These are phyloP conservation scores for Hestina assimilis DNA, from an alignment of 1,140 invertebrate genomes.

Conservation along the genomic window DNA sequence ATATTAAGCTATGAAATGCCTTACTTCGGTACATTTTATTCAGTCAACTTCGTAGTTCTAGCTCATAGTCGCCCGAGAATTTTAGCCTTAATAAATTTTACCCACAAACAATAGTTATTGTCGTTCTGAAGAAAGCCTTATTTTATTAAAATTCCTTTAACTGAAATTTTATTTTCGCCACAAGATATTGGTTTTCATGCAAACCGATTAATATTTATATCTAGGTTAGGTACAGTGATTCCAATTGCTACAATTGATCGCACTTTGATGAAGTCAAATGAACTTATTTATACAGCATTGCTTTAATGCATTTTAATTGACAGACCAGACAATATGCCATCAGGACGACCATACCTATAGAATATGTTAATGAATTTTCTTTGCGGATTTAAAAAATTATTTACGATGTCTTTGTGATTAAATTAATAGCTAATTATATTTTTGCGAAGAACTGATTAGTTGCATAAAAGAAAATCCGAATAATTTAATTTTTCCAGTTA, in stretches of 20 bases:
- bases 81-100: background rate
- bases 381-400: too few species aligned
- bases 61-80: background rate
- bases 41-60: background rate
- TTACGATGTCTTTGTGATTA: too few species aligned
- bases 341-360: too few species aligned
- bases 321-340: background rate
- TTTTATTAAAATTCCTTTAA: too few species aligned
- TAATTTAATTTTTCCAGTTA: too few species aligned
- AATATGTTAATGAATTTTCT: too few species aligned
- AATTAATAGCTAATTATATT: too few species aligned
- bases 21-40: background rate
- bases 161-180: too few species aligned
- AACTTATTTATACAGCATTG: conserved; percentile 14
- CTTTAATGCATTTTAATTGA: conserved; percentile 20
- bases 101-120: background rate
- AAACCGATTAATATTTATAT: background rate
- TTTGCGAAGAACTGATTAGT: too few species aligned
- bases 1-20: background rate
- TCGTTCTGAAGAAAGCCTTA: background rate
- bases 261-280: conserved; percentile 16
- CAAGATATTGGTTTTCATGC: conserved; percentile 6
- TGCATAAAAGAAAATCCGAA: too few species aligned
- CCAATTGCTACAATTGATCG: conserved; percentile 25
- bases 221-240: conserved; percentile 18